These are phyloP conservation scores for Xenotilapia longispinis DNA, from an alignment of 2,113 vertebrate species.

Conservation along the genomic window DNA sequence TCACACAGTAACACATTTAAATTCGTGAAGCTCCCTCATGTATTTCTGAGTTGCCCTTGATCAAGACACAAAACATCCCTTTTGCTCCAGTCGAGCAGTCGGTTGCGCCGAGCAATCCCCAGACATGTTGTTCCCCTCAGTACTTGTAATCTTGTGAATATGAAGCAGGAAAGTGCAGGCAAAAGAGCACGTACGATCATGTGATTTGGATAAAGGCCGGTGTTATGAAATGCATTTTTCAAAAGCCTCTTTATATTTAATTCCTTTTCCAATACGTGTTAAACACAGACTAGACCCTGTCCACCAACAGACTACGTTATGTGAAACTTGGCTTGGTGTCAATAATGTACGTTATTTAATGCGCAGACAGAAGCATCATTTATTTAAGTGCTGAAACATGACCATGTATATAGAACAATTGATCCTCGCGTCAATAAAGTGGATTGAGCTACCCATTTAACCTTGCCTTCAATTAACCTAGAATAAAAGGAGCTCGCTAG, in stretches of 20 bases:
- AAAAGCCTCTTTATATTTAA: background rate
- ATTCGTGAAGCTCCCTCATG: background rate
- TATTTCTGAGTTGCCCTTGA: slow-evolving; percentile 20
- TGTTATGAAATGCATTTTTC: background rate
- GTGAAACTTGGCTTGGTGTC: slow-evolving; percentile 4
- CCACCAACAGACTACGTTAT: background rate
- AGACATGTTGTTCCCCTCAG: background rate
- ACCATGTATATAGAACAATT: slow-evolving; percentile 24
- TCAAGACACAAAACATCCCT: background rate
- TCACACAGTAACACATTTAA: background rate
- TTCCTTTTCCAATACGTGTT: background rate
- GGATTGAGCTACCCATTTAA: slow-evolving; percentile 43
- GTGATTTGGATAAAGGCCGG: slow-evolving; percentile 1
- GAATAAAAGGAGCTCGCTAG: background rate
- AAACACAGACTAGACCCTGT: background rate
- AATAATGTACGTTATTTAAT: slow-evolving; percentile 6
- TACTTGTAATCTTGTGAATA: background rate
- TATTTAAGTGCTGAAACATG: slow-evolving; percentile 46
- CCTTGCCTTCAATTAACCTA: background rate
- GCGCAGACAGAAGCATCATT: slow-evolving; percentile 20
- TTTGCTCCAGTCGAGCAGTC: background rate
- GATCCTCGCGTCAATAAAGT: slow-evolving; percentile 40
- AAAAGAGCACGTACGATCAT: background rate
- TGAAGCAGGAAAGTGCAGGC: background rate
- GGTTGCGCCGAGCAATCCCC: background rate